Evolutionary conservation across 2,797 vertebrate genomes (phyloP).

Genomic region (Microchirus variegatus): DNA sequence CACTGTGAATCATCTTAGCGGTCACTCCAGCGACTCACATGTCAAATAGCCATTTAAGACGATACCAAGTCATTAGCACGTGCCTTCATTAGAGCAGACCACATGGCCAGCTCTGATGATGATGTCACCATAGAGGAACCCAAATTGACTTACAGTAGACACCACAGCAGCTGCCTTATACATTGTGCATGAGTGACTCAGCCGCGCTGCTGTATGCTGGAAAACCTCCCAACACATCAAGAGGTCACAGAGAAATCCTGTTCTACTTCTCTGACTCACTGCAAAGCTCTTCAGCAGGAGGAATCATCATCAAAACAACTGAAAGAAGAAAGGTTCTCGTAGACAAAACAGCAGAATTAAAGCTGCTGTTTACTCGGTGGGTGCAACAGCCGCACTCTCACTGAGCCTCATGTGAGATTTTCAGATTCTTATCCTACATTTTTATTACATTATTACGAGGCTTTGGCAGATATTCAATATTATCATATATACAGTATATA

Average conservation of each 20-base stretch:
- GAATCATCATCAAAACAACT: slow-evolving; percentile 27
- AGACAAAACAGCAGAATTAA: slow-evolving; percentile 43
- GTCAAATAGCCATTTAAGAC: slow-evolving; percentile 50
- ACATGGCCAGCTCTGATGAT: slow-evolving; percentile 46
- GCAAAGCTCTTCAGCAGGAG: slow-evolving; percentile 8
- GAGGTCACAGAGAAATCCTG: slow-evolving; percentile 38
- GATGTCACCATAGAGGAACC: slow-evolving; percentile 54
- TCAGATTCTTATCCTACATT: too few relatives aligned
- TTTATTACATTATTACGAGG: too few relatives aligned
- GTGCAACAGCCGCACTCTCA: slow-evolving; percentile 20
- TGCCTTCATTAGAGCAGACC: slow-evolving; percentile 59
- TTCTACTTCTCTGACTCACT: slow-evolving; percentile 42
- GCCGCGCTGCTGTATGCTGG: slow-evolving; percentile 23
- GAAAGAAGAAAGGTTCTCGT: slow-evolving; percentile 15
- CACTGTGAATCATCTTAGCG: slow-evolving; percentile 62
- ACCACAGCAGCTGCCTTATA: slow-evolving; percentile 44
- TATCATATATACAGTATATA: too few relatives aligned
- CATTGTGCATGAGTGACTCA: slow-evolving; percentile 63
- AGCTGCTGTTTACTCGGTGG: slow-evolving; percentile 47
- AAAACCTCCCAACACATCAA: slow-evolving; percentile 50
- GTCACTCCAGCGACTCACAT: slow-evolving; percentile 37
- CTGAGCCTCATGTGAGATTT: slow-evolving; percentile 28
- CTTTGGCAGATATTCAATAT: too few relatives aligned
- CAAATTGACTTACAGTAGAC: slow-evolving; percentile 29
- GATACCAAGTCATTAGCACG: slow-evolving; percentile 53